A percentile compares a stretch with the other conserved stretches of the same genome.
These are phyloP conservation scores for Margarornis squamiger DNA, from an alignment of 2,797 vertebrate genomes.

Conservation along the genomic window DNA sequence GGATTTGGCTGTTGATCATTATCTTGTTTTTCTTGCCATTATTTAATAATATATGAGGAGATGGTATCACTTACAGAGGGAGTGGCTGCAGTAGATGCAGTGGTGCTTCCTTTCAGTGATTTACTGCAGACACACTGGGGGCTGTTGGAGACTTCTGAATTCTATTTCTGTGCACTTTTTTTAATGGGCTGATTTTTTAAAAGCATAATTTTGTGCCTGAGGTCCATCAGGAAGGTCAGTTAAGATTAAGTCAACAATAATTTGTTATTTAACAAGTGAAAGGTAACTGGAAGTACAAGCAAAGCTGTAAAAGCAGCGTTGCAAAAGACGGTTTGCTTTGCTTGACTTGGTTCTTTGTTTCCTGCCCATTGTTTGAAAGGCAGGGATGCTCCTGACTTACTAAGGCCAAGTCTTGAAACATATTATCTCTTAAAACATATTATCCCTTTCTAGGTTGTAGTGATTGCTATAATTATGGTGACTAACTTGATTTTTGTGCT, in stretches of 20 bases:
- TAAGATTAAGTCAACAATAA: not conserved
- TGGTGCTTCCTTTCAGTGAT: not conserved
- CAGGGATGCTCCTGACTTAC: not conserved
- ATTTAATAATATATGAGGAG: conserved; percentile 53
- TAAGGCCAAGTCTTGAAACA: not conserved
- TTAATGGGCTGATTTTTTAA: not conserved
- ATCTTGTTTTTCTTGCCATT: conserved; percentile 46
- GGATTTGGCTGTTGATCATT: conserved; percentile 31
- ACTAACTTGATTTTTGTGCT: not conserved
- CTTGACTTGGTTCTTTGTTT: not conserved
- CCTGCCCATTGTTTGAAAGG: not conserved
- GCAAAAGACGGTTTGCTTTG: not conserved
- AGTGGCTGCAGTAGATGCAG: not conserved
- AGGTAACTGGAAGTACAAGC: not conserved
- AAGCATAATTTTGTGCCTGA: not conserved
- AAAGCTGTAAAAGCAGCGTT: not conserved
- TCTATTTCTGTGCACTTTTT: not conserved
- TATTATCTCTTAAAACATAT: fast-evolving
- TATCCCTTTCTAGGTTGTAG: fast-evolving
- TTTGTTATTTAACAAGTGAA: not conserved
- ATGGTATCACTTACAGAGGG: not conserved
- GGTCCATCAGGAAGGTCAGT: not conserved
- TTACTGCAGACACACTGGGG: not conserved
- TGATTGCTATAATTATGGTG: not conserved
- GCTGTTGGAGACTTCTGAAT: not conserved